These are phyloP conservation scores for Cavia aperea DNA, from an alignment of 2,113 vertebrate genomes.

Conservation along the genomic window DNA sequence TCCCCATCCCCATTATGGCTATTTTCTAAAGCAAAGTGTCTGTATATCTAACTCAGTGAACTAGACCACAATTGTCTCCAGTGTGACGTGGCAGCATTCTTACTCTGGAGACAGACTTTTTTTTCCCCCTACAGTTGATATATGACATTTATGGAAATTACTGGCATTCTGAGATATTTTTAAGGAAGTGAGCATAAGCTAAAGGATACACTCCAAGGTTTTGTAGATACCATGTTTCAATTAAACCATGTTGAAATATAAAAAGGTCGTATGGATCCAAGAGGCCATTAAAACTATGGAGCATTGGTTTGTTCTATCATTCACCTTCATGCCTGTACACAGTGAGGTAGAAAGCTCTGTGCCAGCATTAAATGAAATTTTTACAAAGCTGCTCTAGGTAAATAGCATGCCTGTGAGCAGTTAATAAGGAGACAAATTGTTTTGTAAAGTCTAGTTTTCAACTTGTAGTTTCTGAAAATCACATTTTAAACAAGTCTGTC, in stretches of 20 bases:
- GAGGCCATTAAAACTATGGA: not conserved
- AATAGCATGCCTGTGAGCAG: not conserved
- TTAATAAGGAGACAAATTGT: not conserved
- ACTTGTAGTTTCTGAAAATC: slow-evolving; percentile 36
- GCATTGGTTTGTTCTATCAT: not conserved
- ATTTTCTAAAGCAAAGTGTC: not conserved
- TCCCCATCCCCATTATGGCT: not conserved
- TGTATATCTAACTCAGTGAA: not conserved
- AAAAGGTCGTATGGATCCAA: not conserved
- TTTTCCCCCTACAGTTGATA: not conserved
- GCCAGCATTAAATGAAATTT: not conserved
- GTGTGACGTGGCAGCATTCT: not conserved
- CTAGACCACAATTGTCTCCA: not conserved
- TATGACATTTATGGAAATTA: not conserved
- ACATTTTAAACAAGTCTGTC: not conserved
- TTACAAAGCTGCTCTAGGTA: not conserved
- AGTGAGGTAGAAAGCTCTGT: not conserved
- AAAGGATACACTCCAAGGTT: not conserved
- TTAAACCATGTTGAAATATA: not conserved
- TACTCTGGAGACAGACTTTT: not conserved
- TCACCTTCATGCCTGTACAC: not conserved
- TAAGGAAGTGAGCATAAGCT: not conserved
- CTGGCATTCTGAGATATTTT: not conserved
- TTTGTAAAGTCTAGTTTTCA: slow-evolving; percentile 17
- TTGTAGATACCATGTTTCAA: not conserved